These are phyloP conservation scores for Pseudomyrmex cubaensis DNA, from an alignment of 1,140 invertebrate species.

Conservation along the genomic window DNA sequence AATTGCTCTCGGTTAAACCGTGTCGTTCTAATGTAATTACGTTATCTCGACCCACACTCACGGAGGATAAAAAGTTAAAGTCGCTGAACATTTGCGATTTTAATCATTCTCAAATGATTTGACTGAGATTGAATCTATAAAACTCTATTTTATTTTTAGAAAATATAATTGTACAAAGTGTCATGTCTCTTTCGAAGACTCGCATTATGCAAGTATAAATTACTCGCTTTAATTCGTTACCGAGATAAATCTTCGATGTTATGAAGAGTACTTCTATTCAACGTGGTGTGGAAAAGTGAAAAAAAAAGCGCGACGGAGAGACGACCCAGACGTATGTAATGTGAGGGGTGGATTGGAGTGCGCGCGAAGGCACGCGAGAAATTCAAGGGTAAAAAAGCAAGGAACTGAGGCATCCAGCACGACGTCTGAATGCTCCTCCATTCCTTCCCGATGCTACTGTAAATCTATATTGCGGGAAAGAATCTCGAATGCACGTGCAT, in stretches of 20 bases:
- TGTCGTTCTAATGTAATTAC: slow-evolving; percentile 28
- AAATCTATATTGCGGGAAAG: slow-evolving; percentile 58
- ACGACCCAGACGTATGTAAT: background rate
- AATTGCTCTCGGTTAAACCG: background rate
- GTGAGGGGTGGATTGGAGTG: background rate
- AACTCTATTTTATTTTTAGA: background rate
- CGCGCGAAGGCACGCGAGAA: slow-evolving; percentile 21
- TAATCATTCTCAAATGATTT: slow-evolving; percentile 3
- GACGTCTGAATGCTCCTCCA: slow-evolving; percentile 35
- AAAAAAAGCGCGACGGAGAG: background rate
- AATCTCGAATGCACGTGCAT: slow-evolving; percentile 57
- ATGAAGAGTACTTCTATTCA: background rate
- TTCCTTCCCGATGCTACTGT: slow-evolving; percentile 20
- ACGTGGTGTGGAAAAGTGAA: background rate
- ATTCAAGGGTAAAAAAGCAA: slow-evolving; percentile 40
- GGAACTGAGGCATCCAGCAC: background rate
- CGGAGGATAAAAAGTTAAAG: background rate
- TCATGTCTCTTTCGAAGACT: background rate
- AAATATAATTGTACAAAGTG: background rate
- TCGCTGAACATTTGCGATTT: background rate
- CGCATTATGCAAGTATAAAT: background rate
- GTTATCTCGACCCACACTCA: background rate
- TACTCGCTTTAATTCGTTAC: background rate
- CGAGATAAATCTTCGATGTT: background rate
- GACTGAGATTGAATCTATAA: slow-evolving; percentile 2